These are phyloP conservation scores for Scaptomyza flava DNA, from an alignment of 2,888 invertebrate species.

Conservation along the genomic window DNA sequence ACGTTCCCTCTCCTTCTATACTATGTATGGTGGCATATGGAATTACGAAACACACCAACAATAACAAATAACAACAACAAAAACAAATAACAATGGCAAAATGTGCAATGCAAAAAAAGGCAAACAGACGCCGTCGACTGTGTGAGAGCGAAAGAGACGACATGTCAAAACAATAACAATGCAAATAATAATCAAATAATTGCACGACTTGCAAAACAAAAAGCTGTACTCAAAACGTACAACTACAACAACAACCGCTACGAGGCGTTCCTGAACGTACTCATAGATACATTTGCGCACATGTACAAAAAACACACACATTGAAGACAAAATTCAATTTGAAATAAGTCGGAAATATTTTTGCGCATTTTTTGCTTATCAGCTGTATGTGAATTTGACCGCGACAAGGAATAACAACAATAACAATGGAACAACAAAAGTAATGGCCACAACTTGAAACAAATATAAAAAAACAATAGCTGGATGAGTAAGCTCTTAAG, in stretches of 20 bases:
- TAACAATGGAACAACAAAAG: slow-evolving; percentile 3
- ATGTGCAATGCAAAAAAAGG: slow-evolving; percentile 55
- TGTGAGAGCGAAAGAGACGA: neutral
- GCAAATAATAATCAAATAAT: slow-evolving; percentile 75
- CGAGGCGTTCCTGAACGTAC: slow-evolving; percentile 65
- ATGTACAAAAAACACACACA: slow-evolving; percentile 18
- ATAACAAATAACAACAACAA: neutral
- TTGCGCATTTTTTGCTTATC: slow-evolving; percentile 42
- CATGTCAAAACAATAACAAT: slow-evolving; percentile 61
- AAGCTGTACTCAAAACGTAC: slow-evolving; percentile 37
- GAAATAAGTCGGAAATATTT: slow-evolving; percentile 45
- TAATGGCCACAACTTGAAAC: slow-evolving; percentile 14
- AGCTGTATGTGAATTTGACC: slow-evolving; percentile 32
- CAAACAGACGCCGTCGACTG: slow-evolving; percentile 24
- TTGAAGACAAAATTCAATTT: slow-evolving; percentile 27
- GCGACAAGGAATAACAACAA: slow-evolving; percentile 8
- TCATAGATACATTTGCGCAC: slow-evolving; percentile 44
- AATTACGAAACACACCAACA: slow-evolving; percentile 61
- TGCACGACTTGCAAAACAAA: slow-evolving; percentile 72
- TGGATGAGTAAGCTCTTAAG: slow-evolving; percentile 30
- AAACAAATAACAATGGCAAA: slow-evolving; percentile 41
- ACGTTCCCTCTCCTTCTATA: slow-evolving; percentile 35
- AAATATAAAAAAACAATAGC: neutral
- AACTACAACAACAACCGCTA: slow-evolving; percentile 39
- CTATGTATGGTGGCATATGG: slow-evolving; percentile 37